phyloP scores from a whole-genome alignment of 2,888 invertebrate species.

The Automeris io region DNA sequence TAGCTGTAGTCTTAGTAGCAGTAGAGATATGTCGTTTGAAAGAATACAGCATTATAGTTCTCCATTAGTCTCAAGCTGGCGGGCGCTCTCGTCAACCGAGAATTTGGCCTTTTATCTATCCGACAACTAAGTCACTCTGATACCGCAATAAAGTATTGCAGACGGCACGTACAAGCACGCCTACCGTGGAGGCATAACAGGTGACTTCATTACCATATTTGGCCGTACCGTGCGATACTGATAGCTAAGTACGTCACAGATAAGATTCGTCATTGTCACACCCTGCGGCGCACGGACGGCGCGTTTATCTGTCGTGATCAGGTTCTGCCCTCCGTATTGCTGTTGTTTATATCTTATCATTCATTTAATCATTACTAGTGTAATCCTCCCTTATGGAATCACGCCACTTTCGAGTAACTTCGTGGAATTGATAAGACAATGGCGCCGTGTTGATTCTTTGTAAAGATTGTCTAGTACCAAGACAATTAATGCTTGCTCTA shows the following conservation, averaged over 20 bases:
- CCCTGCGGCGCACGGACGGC: slow-evolving; percentile 6
- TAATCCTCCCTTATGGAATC: slow-evolving; percentile 1
- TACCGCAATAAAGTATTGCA: neutral
- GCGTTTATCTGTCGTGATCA: slow-evolving; percentile 9
- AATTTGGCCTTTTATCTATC: too few relatives aligned
- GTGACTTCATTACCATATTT: neutral
- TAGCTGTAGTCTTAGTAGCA: too few relatives aligned
- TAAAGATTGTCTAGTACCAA: too few relatives aligned
- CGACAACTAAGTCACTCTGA: neutral
- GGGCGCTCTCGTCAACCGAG: too few relatives aligned
- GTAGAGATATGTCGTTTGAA: too few relatives aligned
- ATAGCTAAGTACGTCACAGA: neutral
- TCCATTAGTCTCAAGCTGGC: too few relatives aligned
- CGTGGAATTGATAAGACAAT: neutral
- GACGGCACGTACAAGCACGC: neutral
- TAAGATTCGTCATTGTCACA: slow-evolving; percentile 6
- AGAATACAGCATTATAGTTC: too few relatives aligned
- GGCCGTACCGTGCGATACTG: neutral
- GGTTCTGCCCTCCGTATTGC: slow-evolving; percentile 8
- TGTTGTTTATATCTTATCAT: slow-evolving; percentile 6
- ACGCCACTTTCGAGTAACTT: neutral
- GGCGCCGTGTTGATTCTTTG: neutral
- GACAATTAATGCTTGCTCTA: too few relatives aligned
- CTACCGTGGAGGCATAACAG: neutral
- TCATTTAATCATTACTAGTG: neutral